Evolutionary conservation across 2,113 vertebrate genomes (phyloP).

Genomic region (Phyllostomus discolor): DNA sequence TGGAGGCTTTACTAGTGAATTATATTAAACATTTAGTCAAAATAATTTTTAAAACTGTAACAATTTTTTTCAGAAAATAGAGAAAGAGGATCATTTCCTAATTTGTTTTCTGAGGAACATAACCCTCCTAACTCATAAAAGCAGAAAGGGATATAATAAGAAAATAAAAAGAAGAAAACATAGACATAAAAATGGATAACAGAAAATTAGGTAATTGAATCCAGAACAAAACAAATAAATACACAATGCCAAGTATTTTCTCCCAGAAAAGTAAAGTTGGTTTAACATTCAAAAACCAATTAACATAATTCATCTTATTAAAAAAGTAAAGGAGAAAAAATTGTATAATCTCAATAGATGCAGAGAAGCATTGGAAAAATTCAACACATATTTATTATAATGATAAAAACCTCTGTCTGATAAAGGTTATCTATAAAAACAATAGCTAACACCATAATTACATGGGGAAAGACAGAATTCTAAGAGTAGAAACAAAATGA

Average conservation of each 20-base stretch:
- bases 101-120: neutral
- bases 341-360: neutral
- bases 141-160: neutral
- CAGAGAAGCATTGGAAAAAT: neutral
- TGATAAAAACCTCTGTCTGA: neutral
- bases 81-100: neutral
- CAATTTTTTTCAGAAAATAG: neutral
- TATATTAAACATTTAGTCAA: neutral
- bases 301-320: neutral
- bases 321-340: neutral
- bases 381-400: neutral
- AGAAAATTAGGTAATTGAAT: neutral
- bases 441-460: neutral
- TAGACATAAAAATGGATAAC: neutral
- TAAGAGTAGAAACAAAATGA: neutral
- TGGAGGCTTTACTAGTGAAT: no score
- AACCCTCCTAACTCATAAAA: neutral
- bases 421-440: neutral
- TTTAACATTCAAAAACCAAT: neutral
- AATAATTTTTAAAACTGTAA: neutral
- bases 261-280: neutral
- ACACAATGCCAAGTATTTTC: neutral
- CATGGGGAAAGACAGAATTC: neutral
- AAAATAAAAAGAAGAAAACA: neutral
- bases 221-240: neutral